Evolutionary conservation across 2,797 vertebrate genomes (phyloP).

Genomic region (Sebastes minor): DNA sequence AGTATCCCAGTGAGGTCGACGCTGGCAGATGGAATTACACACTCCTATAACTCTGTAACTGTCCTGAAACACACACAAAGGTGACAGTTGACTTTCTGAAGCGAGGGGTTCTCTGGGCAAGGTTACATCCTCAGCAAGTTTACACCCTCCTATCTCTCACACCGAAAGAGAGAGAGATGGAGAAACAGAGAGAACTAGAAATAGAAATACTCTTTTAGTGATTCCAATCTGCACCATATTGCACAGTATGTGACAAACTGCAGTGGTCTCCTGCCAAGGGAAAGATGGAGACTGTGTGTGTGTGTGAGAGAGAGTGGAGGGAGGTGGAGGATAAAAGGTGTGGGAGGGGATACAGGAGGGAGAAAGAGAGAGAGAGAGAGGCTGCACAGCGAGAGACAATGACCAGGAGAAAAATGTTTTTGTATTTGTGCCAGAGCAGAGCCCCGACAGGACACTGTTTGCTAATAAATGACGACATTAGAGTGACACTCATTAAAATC

Average conservation of each 20-base stretch:
- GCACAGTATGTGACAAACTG: constrained; percentile 57
- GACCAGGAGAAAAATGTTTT: constrained; percentile 27
- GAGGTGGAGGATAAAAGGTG: constrained; percentile 23
- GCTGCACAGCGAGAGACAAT: background rate
- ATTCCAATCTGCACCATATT: constrained; percentile 50
- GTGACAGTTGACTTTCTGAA: constrained; percentile 58
- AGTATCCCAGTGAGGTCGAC: constrained; percentile 31
- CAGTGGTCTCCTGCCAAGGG: constrained; percentile 48
- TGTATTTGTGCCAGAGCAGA: constrained; percentile 48
- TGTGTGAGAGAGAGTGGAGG: background rate
- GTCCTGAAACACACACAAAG: constrained; percentile 58
- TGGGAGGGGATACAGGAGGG: constrained; percentile 1
- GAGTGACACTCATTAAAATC: constrained; percentile 37
- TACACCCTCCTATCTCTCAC: background rate
- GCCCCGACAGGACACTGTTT: constrained; percentile 24
- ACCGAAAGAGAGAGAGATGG: background rate
- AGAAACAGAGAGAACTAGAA: constrained; percentile 27
- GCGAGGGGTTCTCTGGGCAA: constrained; percentile 45
- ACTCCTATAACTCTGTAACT: constrained; percentile 59
- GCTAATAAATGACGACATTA: constrained; percentile 28
- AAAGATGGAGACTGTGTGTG: constrained; percentile 11
- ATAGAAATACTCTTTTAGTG: constrained; percentile 36
- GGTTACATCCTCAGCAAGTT: constrained; percentile 48
- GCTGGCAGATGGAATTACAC: constrained; percentile 73
- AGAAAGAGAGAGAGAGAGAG: background rate